These are phyloP conservation scores for Autographa gamma DNA, from an alignment of 2,888 invertebrate species.

Conservation along the genomic window DNA sequence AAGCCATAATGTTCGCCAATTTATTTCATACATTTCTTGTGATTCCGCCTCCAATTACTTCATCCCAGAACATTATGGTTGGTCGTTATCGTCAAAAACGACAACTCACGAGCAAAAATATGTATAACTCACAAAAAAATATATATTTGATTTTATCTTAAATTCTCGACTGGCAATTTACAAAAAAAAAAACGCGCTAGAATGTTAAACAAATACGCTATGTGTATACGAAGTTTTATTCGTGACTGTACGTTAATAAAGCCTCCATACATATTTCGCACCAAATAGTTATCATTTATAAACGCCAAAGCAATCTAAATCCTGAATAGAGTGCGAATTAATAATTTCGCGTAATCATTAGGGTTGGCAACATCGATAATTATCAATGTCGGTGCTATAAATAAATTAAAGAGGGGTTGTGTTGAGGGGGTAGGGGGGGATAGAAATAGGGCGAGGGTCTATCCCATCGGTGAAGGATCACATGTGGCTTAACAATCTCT, in stretches of 20 bases:
- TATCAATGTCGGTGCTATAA: slow-evolving; percentile 60
- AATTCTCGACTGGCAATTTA: too few relatives aligned
- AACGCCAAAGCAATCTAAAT: neutral
- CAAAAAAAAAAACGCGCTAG: too few relatives aligned
- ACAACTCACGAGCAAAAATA: too few relatives aligned
- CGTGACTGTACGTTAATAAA: too few relatives aligned
- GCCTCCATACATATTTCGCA: too few relatives aligned
- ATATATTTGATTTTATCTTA: too few relatives aligned
- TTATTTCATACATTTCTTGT: neutral
- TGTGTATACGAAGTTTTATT: too few relatives aligned
- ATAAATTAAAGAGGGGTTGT: slow-evolving; percentile 47
- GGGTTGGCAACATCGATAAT: slow-evolving; percentile 54
- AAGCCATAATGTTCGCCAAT: neutral
- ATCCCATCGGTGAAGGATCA: slow-evolving; percentile 1
- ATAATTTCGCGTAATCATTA: slow-evolving; percentile 33
- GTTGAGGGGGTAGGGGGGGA: slow-evolving; percentile 31
- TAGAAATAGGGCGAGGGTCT: slow-evolving; percentile 33
- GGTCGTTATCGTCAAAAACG: neutral
- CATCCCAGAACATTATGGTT: neutral
- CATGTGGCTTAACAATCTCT: slow-evolving; percentile 38
- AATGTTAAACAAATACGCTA: too few relatives aligned
- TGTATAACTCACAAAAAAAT: too few relatives aligned
- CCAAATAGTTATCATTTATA: too few relatives aligned
- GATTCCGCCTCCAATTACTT: slow-evolving; percentile 21
- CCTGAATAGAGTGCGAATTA: slow-evolving; percentile 23